Evolutionary conservation across 2,113 vertebrate species (phyloP).

Genomic region (Manacus vitellinus): DNA sequence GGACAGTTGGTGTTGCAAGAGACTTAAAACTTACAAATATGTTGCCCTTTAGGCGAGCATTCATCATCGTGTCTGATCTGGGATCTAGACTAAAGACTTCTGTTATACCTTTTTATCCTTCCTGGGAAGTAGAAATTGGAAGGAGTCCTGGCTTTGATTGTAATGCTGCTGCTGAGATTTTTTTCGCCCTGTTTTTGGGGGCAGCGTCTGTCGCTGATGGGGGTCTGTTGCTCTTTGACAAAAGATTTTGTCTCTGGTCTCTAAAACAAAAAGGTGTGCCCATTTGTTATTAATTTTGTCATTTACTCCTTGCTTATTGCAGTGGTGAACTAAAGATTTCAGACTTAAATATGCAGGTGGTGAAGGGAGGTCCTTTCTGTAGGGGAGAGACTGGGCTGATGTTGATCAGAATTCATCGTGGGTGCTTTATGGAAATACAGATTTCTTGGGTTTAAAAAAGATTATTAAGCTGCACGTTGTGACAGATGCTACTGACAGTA

Average conservation of each 20-base stretch:
- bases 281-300: constrained; percentile 31
- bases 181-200: neutral
- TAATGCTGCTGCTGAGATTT: constrained; percentile 71
- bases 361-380: constrained; percentile 6
- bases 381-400: constrained; percentile 39
- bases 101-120: constrained; percentile 73
- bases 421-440: constrained; percentile 64
- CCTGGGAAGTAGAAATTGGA: constrained; percentile 52
- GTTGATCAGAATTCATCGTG: constrained; percentile 68
- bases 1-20: constrained; percentile 72
- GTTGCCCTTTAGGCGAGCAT: constrained; percentile 77
- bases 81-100: constrained; percentile 62
- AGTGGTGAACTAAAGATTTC: neutral
- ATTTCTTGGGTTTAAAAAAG: constrained; percentile 62
- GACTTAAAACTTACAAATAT: constrained; percentile 77
- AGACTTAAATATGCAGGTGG: neutral
- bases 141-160: constrained; percentile 73
- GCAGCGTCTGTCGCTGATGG: neutral
- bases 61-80: constrained; percentile 73
- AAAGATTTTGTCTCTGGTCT: neutral
- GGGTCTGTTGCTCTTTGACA: neutral
- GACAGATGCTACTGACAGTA: constrained; percentile 68
- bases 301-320: constrained; percentile 18
- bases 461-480: constrained; percentile 50
- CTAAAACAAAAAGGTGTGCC: neutral